Evolutionary conservation across 1,140 invertebrate species (phyloP).

Genomic region (Macrosteles quadrilineatus): DNA sequence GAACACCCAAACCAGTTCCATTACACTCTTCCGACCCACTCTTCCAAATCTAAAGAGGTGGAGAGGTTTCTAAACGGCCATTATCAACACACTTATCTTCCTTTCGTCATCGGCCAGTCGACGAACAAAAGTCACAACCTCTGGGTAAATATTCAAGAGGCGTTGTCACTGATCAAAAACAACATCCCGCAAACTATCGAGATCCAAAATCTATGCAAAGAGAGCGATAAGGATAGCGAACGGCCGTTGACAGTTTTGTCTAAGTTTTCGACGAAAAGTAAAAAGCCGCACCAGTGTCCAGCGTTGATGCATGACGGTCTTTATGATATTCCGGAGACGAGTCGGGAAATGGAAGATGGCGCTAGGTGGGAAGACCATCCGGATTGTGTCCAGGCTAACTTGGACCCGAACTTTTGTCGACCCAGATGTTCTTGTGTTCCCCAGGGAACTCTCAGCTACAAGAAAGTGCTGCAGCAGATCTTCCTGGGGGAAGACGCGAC

Average conservation of each 20-base stretch:
- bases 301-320: background rate
- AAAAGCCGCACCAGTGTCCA: slow-evolving; percentile 6
- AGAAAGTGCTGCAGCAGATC: background rate
- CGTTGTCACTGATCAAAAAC: background rate
- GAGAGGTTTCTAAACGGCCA: background rate
- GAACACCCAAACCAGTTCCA: background rate
- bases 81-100: background rate
- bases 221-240: background rate
- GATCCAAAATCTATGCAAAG: too few species aligned
- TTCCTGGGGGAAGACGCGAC: background rate
- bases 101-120: slow-evolving; percentile 22
- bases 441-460: background rate
- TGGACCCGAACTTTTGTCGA: background rate
- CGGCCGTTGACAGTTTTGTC: background rate
- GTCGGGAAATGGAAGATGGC: background rate
- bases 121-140: slow-evolving; percentile 21
- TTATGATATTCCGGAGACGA: slow-evolving; percentile 10
- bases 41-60: slow-evolving; percentile 6
- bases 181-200: slow-evolving; percentile 10
- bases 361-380: slow-evolving; percentile 10
- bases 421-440: background rate
- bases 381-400: background rate
- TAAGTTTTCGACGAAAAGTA: background rate
- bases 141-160: slow-evolving; percentile 19
- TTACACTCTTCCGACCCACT: slow-evolving; percentile 2